These are phyloP conservation scores for Parasteatoda tepidariorum DNA, from an alignment of 1,140 invertebrate genomes.

Conservation along the genomic window DNA sequence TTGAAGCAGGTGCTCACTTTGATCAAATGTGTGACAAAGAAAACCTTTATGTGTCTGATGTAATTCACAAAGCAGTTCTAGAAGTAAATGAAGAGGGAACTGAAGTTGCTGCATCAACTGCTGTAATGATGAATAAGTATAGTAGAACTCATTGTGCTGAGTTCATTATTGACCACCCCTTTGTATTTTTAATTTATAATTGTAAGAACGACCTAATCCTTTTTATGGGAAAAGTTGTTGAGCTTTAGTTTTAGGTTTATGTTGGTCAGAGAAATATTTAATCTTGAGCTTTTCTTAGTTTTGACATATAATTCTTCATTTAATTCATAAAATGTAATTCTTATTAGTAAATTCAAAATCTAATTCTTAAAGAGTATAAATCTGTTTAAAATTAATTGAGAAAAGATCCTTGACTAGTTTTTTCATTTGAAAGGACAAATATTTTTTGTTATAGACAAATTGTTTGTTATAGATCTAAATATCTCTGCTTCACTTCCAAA, in stretches of 20 bases:
- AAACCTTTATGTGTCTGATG: neutral
- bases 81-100: neutral
- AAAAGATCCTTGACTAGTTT: too few species aligned
- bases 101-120: neutral
- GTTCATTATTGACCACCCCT: conserved; percentile 70
- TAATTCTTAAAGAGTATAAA: too few species aligned
- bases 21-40: conserved; percentile 62
- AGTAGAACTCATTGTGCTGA: neutral
- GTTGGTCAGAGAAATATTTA: too few species aligned
- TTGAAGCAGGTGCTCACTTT: conserved; percentile 75
- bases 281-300: too few species aligned
- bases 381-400: too few species aligned
- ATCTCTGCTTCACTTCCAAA: too few species aligned
- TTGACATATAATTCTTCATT: too few species aligned
- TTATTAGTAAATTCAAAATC: too few species aligned
- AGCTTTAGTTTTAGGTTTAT: conserved; percentile 47
- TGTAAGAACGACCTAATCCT: conserved; percentile 31
- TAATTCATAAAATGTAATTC: too few species aligned
- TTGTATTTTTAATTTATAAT: conserved; percentile 61
- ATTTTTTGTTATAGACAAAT: too few species aligned
- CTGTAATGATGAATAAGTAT: neutral
- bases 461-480: too few species aligned
- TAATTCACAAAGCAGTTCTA: conserved; percentile 6
- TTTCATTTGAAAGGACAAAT: too few species aligned
- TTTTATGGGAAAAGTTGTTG: conserved; percentile 58